A percentile compares a stretch with the other conserved stretches of the same genome.
These are phyloP conservation scores for Ericerus pela DNA, from an alignment of 1,140 invertebrate genomes.

Conservation along the genomic window DNA sequence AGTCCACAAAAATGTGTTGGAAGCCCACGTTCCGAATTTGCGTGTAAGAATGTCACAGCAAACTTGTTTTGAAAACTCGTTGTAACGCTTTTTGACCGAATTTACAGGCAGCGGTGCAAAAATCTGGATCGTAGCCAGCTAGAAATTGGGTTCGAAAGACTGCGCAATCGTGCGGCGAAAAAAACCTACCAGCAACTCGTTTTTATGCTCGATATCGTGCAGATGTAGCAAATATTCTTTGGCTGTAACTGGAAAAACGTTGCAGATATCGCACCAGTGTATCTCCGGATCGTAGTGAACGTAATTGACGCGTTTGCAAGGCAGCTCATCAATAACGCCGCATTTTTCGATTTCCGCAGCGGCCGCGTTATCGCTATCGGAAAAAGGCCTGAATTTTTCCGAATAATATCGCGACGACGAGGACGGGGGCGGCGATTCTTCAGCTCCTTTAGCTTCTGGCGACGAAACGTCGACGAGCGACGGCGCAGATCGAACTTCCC, in stretches of 20 bases:
- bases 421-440: neutral
- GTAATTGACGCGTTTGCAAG: constrained; percentile 41
- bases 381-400: no score
- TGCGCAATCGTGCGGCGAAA: no score
- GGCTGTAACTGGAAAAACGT: constrained; percentile 68
- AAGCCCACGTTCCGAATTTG: no score
- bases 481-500: neutral
- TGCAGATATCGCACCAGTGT: constrained; percentile 72
- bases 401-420: neutral
- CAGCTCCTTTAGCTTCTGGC: neutral
- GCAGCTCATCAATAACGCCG: neutral
- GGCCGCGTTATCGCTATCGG: neutral
- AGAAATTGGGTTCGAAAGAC: no score
- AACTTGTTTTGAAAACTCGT: no score
- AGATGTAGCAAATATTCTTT: constrained; percentile 71
- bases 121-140: no score
- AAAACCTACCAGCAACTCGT: constrained; percentile 36
- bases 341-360: neutral
- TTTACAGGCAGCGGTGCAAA: no score
- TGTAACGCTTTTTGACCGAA: no score
- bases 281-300: constrained; percentile 74
- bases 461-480: neutral
- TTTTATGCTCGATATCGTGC: constrained; percentile 58
- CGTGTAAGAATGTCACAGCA: no score
- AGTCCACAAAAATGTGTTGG: no score